A percentile compares a stretch with the other conserved stretches of the same genome.
phyloP scores from a whole-genome alignment of 2,888 invertebrate species.

The Exocentrus adspersus region DNA sequence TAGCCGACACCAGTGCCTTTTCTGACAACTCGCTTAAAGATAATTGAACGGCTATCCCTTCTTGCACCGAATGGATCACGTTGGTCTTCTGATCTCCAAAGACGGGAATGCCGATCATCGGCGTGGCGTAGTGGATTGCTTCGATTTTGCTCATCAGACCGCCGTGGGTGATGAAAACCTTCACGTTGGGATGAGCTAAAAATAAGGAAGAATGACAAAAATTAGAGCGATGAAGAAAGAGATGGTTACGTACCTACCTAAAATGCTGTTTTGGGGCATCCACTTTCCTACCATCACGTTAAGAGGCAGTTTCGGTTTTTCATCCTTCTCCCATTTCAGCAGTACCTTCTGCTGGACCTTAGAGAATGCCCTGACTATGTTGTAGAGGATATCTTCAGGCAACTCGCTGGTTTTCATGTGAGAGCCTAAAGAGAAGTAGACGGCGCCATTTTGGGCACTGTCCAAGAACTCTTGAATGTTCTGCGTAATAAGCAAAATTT shows the following conservation, averaged over 20 bases:
- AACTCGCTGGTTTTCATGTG: constrained; percentile 38
- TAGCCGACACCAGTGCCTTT: constrained; percentile 58
- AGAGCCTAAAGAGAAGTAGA: constrained; percentile 49
- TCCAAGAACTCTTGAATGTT: constrained; percentile 46
- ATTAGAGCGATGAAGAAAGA: background rate
- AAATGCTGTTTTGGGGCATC: constrained; percentile 69
- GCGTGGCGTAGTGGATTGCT: constrained; percentile 64
- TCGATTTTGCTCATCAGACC: constrained; percentile 69
- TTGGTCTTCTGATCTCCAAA: constrained; percentile 66
- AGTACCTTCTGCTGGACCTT: constrained; percentile 70
- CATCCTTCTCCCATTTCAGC: constrained; percentile 71
- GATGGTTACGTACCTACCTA: constrained; percentile 40
- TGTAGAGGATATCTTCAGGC: constrained; percentile 36
- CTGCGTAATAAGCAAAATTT: too few relatives aligned
- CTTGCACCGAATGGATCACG: constrained; percentile 60
- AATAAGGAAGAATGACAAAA: constrained; percentile 4
- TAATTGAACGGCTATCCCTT: constrained; percentile 61
- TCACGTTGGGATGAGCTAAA: constrained; percentile 67
- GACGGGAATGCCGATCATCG: constrained; percentile 67
- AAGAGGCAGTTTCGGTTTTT: constrained; percentile 64
- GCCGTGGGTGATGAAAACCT: constrained; percentile 70
- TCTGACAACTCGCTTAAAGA: constrained; percentile 60
- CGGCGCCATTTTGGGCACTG: constrained; percentile 46
- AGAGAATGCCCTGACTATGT: constrained; percentile 68
- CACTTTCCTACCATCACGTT: constrained; percentile 71